phyloP scores from a whole-genome alignment of 2,888 invertebrate genomes.

The Ariolimax columbianus region DNA sequence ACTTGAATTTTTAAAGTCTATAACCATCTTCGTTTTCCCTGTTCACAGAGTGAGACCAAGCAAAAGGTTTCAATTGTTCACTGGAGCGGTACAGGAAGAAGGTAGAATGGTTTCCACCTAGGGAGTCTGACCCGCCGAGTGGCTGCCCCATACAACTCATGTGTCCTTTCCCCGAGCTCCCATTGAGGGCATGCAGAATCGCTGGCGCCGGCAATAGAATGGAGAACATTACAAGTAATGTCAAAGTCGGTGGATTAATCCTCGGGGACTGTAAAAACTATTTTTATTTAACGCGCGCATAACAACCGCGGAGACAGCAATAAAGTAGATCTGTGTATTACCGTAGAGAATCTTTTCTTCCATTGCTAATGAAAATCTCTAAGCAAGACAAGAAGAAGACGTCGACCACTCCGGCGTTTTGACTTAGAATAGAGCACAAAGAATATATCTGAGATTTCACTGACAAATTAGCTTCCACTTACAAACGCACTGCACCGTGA shows the following conservation, averaged over 20 bases:
- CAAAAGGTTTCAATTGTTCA: constrained; percentile 35
- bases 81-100: constrained; percentile 27
- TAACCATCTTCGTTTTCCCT: constrained; percentile 40
- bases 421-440: constrained; percentile 24
- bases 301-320: constrained; percentile 23
- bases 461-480: neutral
- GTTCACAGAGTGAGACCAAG: constrained; percentile 31
- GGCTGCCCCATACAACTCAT: constrained; percentile 33
- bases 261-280: constrained; percentile 35
- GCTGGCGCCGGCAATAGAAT: constrained; percentile 40
- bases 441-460: constrained; percentile 1
- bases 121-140: constrained; percentile 34
- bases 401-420: constrained; percentile 3
- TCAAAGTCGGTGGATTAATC: constrained; percentile 44
- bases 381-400: constrained; percentile 32
- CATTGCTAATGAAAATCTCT: constrained; percentile 38
- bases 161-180: constrained; percentile 26
- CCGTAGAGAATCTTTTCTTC: constrained; percentile 14
- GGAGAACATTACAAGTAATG: constrained; percentile 40
- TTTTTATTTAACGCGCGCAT: constrained; percentile 38
- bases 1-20: constrained; percentile 3
- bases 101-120: constrained; percentile 31
- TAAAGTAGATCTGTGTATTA: constrained; percentile 27
- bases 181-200: constrained; percentile 35
- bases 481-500: neutral